Conservation (phyloP, 2,888 invertebrate genomes). For the Temnothorax ravouxi region DNA sequence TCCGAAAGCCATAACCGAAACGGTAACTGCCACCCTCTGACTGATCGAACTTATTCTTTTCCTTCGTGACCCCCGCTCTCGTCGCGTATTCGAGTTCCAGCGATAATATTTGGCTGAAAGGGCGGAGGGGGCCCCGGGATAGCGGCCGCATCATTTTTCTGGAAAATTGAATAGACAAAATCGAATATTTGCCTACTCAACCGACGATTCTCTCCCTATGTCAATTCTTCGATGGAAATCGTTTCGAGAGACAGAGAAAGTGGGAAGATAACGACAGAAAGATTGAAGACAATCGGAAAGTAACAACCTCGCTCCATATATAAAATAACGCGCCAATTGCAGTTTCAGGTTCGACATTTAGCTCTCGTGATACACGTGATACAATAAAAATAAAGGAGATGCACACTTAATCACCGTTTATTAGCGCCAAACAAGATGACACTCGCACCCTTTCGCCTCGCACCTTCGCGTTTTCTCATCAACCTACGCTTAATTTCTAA, state of each 20-base stretch:
- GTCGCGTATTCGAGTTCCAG: conserved; percentile 61
- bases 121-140: conserved; percentile 55
- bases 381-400: conserved; percentile 28
- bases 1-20: conserved; percentile 87
- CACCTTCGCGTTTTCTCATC: conserved; percentile 74
- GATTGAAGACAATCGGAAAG: conserved; percentile 5
- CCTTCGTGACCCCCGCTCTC: conserved; percentile 67
- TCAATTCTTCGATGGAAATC: conserved; percentile 25
- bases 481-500: conserved; percentile 81
- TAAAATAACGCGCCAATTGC: neutral
- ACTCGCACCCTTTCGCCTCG: conserved; percentile 59
- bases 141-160: conserved; percentile 81
- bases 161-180: conserved; percentile 85
- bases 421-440: conserved; percentile 54
- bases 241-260: conserved; percentile 10
- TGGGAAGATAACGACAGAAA: neutral
- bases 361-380: neutral
- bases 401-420: conserved; percentile 51
- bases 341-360: neutral
- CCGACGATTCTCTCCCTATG: conserved; percentile 59
- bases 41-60: conserved; percentile 86
- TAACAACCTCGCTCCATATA: neutral
- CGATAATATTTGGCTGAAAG: conserved; percentile 78
- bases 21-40: conserved; percentile 86
- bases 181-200: conserved; percentile 79